These are phyloP conservation scores for Neogobius melanostomus DNA, from an alignment of 2,113 vertebrate genomes.

Conservation along the genomic window DNA sequence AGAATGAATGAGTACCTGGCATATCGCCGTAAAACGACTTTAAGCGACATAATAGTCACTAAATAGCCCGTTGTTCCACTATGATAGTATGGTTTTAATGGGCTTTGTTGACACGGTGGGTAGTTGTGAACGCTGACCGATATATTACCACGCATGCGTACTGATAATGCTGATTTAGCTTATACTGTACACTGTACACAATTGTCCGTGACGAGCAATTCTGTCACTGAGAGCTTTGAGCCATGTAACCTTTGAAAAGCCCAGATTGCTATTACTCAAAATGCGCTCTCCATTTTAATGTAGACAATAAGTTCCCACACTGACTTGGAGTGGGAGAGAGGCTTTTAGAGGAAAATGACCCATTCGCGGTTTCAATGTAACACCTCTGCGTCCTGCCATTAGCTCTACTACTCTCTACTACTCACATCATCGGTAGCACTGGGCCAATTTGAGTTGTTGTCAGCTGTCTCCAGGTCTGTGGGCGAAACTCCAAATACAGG, in stretches of 20 bases:
- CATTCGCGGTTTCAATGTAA: background rate
- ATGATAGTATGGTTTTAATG: no score
- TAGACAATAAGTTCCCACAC: background rate
- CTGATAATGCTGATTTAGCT: no score
- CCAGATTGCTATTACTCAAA: background rate
- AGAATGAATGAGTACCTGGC: no score
- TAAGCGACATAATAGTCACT: no score
- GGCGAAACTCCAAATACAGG: background rate
- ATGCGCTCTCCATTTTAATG: background rate
- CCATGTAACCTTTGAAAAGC: background rate
- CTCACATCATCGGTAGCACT: background rate
- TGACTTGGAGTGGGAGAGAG: background rate
- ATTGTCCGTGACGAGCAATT: no score
- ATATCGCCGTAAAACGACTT: no score
- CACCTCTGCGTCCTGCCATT: background rate
- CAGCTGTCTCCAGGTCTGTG: background rate
- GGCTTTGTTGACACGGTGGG: no score
- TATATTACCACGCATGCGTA: no score
- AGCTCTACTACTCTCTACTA: background rate
- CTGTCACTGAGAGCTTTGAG: background rate
- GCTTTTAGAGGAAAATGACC: background rate
- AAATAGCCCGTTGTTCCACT: no score
- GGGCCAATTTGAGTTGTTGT: background rate
- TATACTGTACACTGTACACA: no score
- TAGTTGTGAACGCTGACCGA: no score